Conservation (phyloP, 2,113 vertebrate species). For the Pluvianellus socialis region DNA sequence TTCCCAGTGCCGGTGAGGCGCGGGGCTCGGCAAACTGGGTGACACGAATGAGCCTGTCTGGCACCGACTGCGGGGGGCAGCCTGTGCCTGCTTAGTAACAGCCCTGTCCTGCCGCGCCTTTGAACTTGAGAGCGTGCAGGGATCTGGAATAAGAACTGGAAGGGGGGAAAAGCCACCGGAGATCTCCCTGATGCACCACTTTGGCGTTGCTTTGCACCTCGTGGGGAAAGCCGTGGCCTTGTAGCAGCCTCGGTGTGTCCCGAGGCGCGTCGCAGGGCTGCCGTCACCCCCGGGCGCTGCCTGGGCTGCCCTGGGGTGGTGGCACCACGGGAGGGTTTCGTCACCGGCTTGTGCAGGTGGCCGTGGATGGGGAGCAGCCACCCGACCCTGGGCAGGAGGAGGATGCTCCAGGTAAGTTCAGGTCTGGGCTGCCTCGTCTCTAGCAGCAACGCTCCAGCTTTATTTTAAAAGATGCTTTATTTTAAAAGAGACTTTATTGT, state of each 20-base stretch:
- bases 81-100: accelerated
- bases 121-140: neutral
- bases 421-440: neutral
- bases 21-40: accelerated
- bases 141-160: neutral
- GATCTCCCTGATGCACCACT: neutral
- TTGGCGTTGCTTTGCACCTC: neutral
- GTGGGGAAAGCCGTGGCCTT: neutral
- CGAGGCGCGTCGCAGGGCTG: no score
- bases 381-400: neutral
- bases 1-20: neutral
- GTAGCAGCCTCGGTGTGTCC: neutral
- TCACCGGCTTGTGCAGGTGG: neutral
- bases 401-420: neutral
- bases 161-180: neutral
- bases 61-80: no score
- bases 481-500: neutral
- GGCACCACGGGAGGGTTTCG: neutral
- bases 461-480: neutral
- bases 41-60: accelerated
- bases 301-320: neutral
- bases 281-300: no score
- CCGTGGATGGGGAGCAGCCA: neutral
- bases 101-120: neutral
- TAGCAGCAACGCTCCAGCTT: accelerated